These are phyloP conservation scores for Colistium nudipinnis DNA, from an alignment of 2,113 vertebrate genomes.

Conservation along the genomic window DNA sequence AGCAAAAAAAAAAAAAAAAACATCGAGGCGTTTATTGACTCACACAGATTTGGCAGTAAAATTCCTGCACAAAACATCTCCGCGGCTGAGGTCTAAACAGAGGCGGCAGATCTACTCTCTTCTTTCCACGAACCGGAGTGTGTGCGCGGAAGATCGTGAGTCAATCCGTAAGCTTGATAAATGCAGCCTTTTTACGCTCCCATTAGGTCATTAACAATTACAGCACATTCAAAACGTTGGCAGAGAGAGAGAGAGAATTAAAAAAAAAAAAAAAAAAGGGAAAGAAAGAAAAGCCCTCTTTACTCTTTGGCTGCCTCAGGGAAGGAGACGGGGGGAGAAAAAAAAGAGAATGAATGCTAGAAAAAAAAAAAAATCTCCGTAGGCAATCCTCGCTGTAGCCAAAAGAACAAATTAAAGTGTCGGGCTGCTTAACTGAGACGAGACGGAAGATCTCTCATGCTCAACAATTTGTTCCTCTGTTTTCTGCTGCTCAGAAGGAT, in stretches of 20 bases:
- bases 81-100: too few relatives aligned
- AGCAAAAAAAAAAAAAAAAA: constrained; percentile 1
- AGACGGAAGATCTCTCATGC: constrained; percentile 25
- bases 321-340: too few relatives aligned
- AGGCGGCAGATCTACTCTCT: constrained; percentile 7
- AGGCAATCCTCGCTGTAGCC: constrained; percentile 64
- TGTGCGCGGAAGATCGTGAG: constrained; percentile 15
- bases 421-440: constrained; percentile 16
- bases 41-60: too few relatives aligned
- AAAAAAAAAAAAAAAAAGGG: constrained; percentile 19
- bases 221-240: constrained; percentile 30
- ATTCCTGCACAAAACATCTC: too few relatives aligned
- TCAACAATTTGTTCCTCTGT: constrained; percentile 40
- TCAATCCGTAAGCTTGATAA: constrained; percentile 18
- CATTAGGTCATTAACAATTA: constrained; percentile 39
- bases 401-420: constrained; percentile 65
- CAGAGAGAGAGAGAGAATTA: not conserved
- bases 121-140: constrained; percentile 5
- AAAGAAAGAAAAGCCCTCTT: constrained; percentile 55
- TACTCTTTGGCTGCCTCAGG: too few relatives aligned
- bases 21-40: not conserved
- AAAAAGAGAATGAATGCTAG: not conserved
- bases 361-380: constrained; percentile 55
- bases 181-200: constrained; percentile 19
- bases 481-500: constrained; percentile 29